Evolutionary conservation across 2,797 vertebrate genomes (phyloP).

Genomic region (Hoplostethus atlanticus): DNA sequence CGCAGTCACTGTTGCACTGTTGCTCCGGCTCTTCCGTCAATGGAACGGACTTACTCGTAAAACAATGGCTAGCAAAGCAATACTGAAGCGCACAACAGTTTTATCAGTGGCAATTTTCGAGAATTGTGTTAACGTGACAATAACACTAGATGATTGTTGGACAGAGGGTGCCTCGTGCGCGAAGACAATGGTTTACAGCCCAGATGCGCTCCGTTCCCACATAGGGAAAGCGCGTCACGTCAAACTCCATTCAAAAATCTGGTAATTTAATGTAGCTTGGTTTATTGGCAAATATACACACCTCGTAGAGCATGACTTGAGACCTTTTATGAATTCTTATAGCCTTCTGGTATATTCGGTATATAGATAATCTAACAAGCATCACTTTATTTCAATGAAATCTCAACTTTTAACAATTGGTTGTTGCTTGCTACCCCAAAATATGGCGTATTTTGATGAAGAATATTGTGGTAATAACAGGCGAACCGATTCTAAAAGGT

Average conservation of each 20-base stretch:
- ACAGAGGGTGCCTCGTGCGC: background rate
- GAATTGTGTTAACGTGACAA: too few relatives aligned
- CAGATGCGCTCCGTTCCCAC: background rate
- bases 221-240: background rate
- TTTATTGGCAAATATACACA: background rate
- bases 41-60: background rate
- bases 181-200: too few relatives aligned
- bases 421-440: background rate
- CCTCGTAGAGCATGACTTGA: fast-evolving
- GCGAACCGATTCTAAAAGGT: too few relatives aligned
- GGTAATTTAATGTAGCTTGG: background rate
- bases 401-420: conserved; percentile 3
- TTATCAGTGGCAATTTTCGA: too few relatives aligned
- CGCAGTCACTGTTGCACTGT: background rate
- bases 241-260: background rate
- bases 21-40: background rate
- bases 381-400: fast-evolving
- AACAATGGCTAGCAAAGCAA: background rate
- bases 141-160: too few relatives aligned
- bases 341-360: background rate
- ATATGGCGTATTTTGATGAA: background rate
- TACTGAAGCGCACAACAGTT: too few relatives aligned
- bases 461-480: background rate
- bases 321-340: fast-evolving
- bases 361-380: background rate